A percentile compares a stretch with the other conserved stretches of the same genome.
Evolutionary conservation across 2,113 vertebrate species (phyloP).

Genomic region (Rana temporaria): DNA sequence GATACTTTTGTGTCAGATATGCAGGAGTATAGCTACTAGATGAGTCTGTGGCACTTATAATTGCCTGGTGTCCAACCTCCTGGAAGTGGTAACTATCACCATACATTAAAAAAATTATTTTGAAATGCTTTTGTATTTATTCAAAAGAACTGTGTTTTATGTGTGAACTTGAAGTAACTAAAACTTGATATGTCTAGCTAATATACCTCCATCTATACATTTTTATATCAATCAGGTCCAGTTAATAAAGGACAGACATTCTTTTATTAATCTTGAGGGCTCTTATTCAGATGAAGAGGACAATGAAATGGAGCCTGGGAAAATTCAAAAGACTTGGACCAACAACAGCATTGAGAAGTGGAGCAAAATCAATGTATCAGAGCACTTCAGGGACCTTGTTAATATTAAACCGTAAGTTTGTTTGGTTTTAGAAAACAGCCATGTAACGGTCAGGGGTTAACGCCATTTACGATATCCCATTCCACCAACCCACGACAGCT

Average conservation of each 20-base stretch:
- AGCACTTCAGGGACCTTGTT: constrained; percentile 93
- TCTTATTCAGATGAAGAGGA: constrained; percentile 94
- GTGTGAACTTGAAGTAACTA: too few species aligned
- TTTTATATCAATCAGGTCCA: constrained; percentile 79
- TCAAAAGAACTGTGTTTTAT: too few species aligned
- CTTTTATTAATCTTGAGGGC: constrained; percentile 87
- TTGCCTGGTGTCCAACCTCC: too few species aligned
- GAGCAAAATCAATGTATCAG: constrained; percentile 78
- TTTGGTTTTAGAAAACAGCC: too few species aligned
- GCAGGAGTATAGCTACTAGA: too few species aligned
- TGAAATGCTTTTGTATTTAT: background rate
- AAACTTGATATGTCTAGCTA: too few species aligned
- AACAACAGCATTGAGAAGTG: constrained; percentile 85
- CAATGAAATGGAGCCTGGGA: constrained; percentile 79
- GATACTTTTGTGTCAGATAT: too few species aligned
- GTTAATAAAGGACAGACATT: constrained; percentile 95
- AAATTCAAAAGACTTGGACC: constrained; percentile 98
- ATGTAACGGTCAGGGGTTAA: too few species aligned
- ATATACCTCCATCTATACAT: background rate
- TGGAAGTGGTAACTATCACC: too few species aligned
- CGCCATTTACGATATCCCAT: too few species aligned
- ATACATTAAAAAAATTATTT: constrained; percentile 27
- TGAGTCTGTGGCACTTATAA: too few species aligned
- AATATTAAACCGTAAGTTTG: constrained; percentile 93
- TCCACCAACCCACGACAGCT: too few species aligned